phyloP scores from a whole-genome alignment of 1,140 invertebrate genomes.

The Ips nitidus region DNA sequence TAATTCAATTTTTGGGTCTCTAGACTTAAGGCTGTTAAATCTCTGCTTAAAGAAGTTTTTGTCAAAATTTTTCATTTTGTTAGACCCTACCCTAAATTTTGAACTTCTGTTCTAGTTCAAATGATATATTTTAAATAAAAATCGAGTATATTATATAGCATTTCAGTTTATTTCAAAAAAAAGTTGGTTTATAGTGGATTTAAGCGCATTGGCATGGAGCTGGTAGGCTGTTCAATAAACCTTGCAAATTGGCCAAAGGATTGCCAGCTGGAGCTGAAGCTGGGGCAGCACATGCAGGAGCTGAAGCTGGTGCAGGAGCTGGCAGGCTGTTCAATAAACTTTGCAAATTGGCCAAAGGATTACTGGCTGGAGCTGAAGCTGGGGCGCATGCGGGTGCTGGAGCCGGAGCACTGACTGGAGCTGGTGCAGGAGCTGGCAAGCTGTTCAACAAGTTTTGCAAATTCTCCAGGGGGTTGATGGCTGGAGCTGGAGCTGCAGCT shows the following conservation, averaged over 20 bases:
- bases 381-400: not conserved
- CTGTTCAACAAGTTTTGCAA: constrained; percentile 1
- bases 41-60: too few relatives aligned
- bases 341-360: constrained; percentile 4
- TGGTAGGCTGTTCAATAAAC: constrained; percentile 1
- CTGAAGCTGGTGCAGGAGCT: constrained; percentile 6
- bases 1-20: too few relatives aligned
- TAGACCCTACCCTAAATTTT: too few relatives aligned
- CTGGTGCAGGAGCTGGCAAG: not conserved
- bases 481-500: constrained; percentile 3
- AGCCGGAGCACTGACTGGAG: not conserved
- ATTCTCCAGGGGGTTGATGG: not conserved
- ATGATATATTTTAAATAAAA: too few relatives aligned
- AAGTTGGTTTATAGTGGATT: too few relatives aligned
- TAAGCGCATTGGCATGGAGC: too few relatives aligned
- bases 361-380: not conserved
- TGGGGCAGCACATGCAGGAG: not conserved
- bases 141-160: too few relatives aligned
- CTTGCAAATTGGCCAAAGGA: not conserved
- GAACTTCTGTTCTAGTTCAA: too few relatives aligned
- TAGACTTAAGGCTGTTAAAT: too few relatives aligned
- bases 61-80: too few relatives aligned
- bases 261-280: not conserved
- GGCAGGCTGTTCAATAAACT: not conserved
- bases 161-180: too few relatives aligned